Evolutionary conservation across 2,797 vertebrate species (phyloP), one percentile per base, ranked within the genome.

Genomic region (Gephyroberyx darwinii): DNA sequence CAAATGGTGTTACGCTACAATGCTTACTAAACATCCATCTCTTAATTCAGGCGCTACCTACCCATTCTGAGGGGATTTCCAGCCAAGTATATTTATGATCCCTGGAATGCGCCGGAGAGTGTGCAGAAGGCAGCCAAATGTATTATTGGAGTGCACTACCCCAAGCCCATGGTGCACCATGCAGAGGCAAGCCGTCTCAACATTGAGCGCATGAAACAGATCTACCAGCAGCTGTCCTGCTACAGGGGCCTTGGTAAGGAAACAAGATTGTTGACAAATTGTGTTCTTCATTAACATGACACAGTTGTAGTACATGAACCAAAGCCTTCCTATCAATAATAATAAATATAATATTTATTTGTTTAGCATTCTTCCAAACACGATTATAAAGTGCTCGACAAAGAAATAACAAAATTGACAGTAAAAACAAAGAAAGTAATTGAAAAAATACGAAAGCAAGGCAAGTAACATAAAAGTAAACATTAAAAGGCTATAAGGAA

Each of bases 181-280:
- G 96, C 97, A 0, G 96, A 98, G 78, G 95, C 96, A 74, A 98
- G 97, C 80, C 93, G 97, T 13, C 93, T 98, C 87, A 99, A 98
- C 89, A 98, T 99, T 30, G 97, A 99, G 78, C 94, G 97, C 19
- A 98, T 99, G 96, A 98, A 98, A 77, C 97, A 98, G 92, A 98
- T 99, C 89, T 99, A 98, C 90, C 96, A 98, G 92, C 97, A 99
- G 85, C 90, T 92, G 17, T 90, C 90, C 75, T 91, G 91, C 57
- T 92, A 98, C 81, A 93, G 97, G 82, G 97, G 97, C 84, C 93
- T 98, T n/a, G 96, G 97, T 98, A 88, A 86, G 94, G 37, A 65
- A 22, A 14, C n/a, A 2, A 8, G 3, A 22, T 4, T 6, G 1
- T 43, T 1, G 0, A 5, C 4, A 7, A 5, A 8, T 10, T 33